Conservation (phyloP, 2,888 invertebrate species). For the Chirona hameri region DNA sequence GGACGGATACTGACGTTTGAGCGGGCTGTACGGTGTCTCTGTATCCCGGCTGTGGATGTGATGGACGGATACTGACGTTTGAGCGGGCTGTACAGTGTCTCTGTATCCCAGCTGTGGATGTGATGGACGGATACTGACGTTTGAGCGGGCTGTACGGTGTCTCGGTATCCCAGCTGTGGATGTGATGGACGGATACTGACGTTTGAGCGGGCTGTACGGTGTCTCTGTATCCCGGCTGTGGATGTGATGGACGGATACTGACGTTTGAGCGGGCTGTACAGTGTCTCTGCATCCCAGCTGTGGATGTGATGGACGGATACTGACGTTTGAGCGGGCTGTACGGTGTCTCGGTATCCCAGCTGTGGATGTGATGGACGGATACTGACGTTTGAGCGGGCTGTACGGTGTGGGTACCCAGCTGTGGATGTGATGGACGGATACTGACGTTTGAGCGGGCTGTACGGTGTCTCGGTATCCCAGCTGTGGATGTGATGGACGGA, state of each 20-base stretch:
- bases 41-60: conserved; percentile 41
- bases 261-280: conserved; percentile 39
- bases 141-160: conserved; percentile 35
- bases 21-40: conserved; percentile 36
- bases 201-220: conserved; percentile 35
- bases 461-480: conserved; percentile 36
- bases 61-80: conserved; percentile 47
- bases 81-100: conserved; percentile 35
- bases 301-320: conserved; percentile 46
- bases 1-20: conserved; percentile 46
- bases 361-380: conserved; percentile 46
- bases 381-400: conserved; percentile 42
- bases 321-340: conserved; percentile 41
- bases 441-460: conserved; percentile 42
- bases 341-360: conserved; percentile 36
- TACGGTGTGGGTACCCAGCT: conserved; percentile 36
- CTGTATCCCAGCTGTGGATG: conserved; percentile 41
- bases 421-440: conserved; percentile 46
- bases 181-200: conserved; percentile 47
- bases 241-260: conserved; percentile 47
- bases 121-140: conserved; percentile 47
- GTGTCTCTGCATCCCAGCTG: conserved; percentile 35
- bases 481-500: conserved; percentile 45
- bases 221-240: conserved; percentile 40
- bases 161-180: conserved; percentile 41